Base-by-base conservation (phyloP, 2,888 invertebrate genomes). In the Gymnosoma rotundatum region DNA sequence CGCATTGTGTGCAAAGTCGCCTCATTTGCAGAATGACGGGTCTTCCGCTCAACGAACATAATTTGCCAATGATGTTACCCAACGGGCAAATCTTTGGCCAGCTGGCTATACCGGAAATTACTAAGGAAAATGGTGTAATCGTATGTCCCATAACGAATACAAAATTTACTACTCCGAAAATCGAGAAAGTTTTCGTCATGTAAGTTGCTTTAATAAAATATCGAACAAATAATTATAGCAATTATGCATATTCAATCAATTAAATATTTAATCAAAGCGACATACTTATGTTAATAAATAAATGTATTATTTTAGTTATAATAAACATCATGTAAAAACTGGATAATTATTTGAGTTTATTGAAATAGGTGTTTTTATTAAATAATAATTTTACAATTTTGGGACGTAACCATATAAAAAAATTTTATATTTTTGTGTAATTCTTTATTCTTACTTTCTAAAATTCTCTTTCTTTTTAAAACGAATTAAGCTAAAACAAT, bases 101-200 rank as follows among this genome's bases (percentile, higher is more conserved):
- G 93, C 95, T 96, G 94, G 97, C 98, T 16, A 93, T 99, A 80
- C 95, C 96, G 88, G 96, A 96, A 91, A 98, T 99, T 96, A 97
- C 98, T 89, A 96, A 97, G 90, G 98, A 98, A 89, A 96, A 97
- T 88, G 98, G 98, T 58, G 96, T 96, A 88, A 95, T 99, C 83
- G 95, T 96, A 83, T 99, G 99, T 92, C 98, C 99, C 42, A 95
- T 98, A 90, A 99, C 99, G 80, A 98, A 97, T 92, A 97, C 98
- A 91, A 95, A 96, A 87, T 99, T 96, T 93, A 95, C 96, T 86
- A 95, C 97, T 92, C 96, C 97, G 88, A 98, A 98, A 92, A 96
- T 97, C 63, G 98, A 98, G 91, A 98, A 99, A 93, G 98, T 99
- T 64, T 99, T 96, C 92, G 98, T 99, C 74, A 98, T 99, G 98